Conservation (phyloP, 2,113 vertebrate species). For the Perca fluviatilis region DNA sequence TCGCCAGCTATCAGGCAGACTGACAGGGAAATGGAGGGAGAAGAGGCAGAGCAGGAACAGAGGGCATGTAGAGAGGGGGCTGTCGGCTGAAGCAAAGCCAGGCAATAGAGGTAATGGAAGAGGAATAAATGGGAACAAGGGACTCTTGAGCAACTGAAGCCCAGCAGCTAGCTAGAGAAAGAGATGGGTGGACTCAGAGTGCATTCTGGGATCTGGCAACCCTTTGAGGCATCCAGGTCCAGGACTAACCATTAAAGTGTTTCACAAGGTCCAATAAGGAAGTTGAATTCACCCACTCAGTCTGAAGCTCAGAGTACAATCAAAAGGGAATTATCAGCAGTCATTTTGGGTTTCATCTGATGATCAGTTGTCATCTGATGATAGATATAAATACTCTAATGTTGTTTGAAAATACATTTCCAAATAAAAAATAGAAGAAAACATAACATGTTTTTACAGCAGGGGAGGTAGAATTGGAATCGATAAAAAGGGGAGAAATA, state of each 20-base stretch:
- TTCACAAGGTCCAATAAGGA: slow-evolving; percentile 5
- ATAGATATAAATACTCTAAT: slow-evolving; percentile 1
- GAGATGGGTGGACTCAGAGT: slow-evolving; percentile 3
- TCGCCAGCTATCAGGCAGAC: slow-evolving; percentile 87
- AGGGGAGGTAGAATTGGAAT: neutral
- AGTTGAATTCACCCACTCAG: slow-evolving; percentile 2
- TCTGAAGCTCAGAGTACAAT: slow-evolving; percentile 1
- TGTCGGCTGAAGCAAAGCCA: slow-evolving; percentile 37
- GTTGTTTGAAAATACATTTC: neutral
- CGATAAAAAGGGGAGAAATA: neutral
- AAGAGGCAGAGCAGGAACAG: slow-evolving; percentile 73
- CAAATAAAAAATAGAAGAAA: neutral
- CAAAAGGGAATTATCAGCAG: slow-evolving; percentile 2
- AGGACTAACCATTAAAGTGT: neutral
- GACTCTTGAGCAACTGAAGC: slow-evolving; percentile 53
- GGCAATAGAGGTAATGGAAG: slow-evolving; percentile 42
- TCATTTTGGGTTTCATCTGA: slow-evolving; percentile 20
- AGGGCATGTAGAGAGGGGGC: slow-evolving; percentile 43
- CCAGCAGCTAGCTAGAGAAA: slow-evolving; percentile 53
- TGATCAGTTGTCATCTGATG: slow-evolving; percentile 12
- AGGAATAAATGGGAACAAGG: slow-evolving; percentile 5
- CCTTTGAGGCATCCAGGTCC: neutral
- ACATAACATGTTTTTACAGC: slow-evolving; percentile 1
- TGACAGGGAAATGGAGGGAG: slow-evolving; percentile 81
- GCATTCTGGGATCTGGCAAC: slow-evolving; percentile 26